These are phyloP conservation scores for Holocentrus rufus DNA, from an alignment of 2,797 vertebrate species.

Conservation along the genomic window DNA sequence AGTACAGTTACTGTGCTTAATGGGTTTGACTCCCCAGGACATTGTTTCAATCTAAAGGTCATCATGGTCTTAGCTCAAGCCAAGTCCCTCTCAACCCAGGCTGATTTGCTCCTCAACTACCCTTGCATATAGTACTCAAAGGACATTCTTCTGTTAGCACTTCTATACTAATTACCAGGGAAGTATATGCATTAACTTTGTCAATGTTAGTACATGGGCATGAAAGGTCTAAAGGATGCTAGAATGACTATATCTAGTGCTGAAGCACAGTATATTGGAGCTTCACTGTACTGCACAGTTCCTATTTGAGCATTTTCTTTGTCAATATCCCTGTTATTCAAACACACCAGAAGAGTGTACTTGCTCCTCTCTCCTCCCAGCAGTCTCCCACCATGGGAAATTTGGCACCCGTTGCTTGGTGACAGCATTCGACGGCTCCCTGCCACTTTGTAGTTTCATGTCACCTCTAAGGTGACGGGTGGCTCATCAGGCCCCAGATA, in stretches of 20 bases:
- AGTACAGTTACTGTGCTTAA: constrained; percentile 65
- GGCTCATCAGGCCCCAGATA: constrained; percentile 77
- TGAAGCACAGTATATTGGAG: neutral
- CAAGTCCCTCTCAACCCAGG: constrained; percentile 50
- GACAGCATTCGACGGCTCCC: constrained; percentile 71
- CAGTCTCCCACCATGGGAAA: constrained; percentile 41
- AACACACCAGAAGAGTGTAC: constrained; percentile 24
- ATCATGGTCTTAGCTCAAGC: constrained; percentile 55
- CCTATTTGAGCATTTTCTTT: constrained; percentile 4
- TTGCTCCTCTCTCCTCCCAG: constrained; percentile 34
- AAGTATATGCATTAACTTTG: constrained; percentile 5
- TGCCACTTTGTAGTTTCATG: constrained; percentile 71
- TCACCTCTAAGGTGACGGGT: constrained; percentile 77
- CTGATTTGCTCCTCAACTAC: constrained; percentile 55
- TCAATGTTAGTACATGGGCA: constrained; percentile 1
- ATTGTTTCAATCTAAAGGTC: constrained; percentile 77
- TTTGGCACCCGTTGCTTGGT: constrained; percentile 70
- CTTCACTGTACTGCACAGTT: neutral
- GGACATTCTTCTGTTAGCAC: constrained; percentile 35
- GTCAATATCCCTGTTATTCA: constrained; percentile 15
- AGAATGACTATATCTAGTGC: no score
- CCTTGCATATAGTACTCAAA: constrained; percentile 20
- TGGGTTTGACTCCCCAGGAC: constrained; percentile 70
- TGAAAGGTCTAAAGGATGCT: neutral
- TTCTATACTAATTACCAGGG: constrained; percentile 28